phyloP scores from a whole-genome alignment of 1,140 invertebrate genomes.

The Drosophila bocqueti region DNA sequence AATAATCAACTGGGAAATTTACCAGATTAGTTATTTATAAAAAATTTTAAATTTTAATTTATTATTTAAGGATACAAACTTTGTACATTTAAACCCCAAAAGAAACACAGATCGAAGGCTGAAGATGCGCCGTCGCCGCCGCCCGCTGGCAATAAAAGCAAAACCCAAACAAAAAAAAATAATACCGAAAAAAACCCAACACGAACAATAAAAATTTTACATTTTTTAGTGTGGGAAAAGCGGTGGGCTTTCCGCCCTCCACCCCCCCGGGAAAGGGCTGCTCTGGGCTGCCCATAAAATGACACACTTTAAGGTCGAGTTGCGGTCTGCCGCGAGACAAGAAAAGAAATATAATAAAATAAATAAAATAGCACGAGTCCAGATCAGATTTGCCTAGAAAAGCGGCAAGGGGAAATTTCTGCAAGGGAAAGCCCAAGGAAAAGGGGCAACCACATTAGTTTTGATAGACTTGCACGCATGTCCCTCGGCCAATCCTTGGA shows the following conservation, averaged over 20 bases:
- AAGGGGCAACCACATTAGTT: conserved; percentile 55
- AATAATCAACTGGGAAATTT: neutral
- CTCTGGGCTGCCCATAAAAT: conserved; percentile 38
- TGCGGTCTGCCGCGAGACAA: conserved; percentile 52
- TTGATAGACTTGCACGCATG: conserved; percentile 78
- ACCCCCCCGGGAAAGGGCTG: neutral
- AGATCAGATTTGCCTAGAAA: conserved; percentile 19
- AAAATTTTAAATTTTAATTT: neutral
- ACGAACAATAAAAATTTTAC: conserved; percentile 83
- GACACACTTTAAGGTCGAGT: conserved; percentile 72
- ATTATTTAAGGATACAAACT: no score
- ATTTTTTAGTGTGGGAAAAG: conserved; percentile 44
- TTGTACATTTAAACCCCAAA: neutral
- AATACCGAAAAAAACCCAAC: conserved; percentile 51
- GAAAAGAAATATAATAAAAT: conserved; percentile 33
- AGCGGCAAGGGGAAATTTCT: neutral
- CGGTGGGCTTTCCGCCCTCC: neutral
- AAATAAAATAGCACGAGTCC: conserved; percentile 42
- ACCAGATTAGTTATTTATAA: neutral
- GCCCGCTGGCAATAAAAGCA: conserved; percentile 76
- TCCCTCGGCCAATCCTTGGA: conserved; percentile 38
- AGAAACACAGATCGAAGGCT: conserved; percentile 21
- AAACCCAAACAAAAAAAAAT: conserved; percentile 56
- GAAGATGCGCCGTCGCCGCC: conserved; percentile 58
- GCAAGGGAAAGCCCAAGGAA: neutral